A percentile compares a stretch with the other conserved stretches of the same genome.
phyloP scores from a whole-genome alignment of 2,113 vertebrate species.

The Sus scrofa region DNA sequence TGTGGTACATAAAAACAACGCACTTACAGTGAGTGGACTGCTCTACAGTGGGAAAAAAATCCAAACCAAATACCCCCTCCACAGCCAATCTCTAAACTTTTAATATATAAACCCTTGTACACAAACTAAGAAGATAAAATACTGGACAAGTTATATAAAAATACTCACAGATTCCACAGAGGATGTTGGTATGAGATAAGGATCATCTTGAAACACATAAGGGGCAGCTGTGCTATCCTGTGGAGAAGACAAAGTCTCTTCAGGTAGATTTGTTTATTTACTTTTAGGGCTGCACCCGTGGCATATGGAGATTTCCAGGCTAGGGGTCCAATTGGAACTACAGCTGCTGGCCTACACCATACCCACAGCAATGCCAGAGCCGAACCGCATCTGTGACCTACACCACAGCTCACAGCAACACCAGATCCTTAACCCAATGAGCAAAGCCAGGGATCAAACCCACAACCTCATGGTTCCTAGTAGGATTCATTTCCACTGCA shows the following conservation, averaged over 20 bases:
- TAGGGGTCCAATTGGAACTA: no score
- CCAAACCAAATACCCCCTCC: background rate
- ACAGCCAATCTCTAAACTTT: background rate
- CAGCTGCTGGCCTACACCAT: no score
- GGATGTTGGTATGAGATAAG: slow-evolving; percentile 92
- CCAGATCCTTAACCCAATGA: no score
- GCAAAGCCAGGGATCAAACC: no score
- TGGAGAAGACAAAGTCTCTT: slow-evolving; percentile 60
- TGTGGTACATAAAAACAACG: background rate
- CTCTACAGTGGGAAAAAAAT: background rate
- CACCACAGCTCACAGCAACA: no score
- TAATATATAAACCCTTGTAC: background rate
- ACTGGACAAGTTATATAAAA: background rate
- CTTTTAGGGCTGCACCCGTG: no score
- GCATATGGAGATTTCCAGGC: no score
- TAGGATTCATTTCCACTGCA: no score
- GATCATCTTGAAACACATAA: slow-evolving; percentile 95
- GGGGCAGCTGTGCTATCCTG: slow-evolving; percentile 94
- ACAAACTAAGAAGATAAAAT: background rate
- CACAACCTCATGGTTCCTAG: no score
- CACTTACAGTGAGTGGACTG: background rate
- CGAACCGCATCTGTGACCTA: no score
- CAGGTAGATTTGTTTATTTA: background rate
- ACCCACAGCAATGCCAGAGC: no score
- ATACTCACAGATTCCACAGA: slow-evolving; percentile 90